Base-by-base conservation (phyloP, 2,888 invertebrate species). In the Nomada goodeniana region DNA sequence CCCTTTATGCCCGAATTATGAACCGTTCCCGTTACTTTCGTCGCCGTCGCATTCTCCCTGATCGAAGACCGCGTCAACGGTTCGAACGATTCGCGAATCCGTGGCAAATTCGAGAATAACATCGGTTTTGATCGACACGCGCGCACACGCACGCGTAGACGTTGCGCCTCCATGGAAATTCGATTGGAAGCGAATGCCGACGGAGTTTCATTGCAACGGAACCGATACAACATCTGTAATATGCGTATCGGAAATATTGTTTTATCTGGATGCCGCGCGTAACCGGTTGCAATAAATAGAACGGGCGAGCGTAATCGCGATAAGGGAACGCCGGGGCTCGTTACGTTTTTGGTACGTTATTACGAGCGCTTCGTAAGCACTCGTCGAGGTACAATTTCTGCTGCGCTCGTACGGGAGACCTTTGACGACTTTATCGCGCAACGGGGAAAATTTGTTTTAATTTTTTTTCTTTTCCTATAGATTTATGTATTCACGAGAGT, bases 191-290 rank as follows among this genome's bases (percentile, higher is more conserved):
- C n/a, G 18, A 52, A 61, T n/a, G n/a, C n/a, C n/a, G 15, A 36
- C 9, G 50, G 60, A 10, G 68, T 67, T 67, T 63, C 42, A n/a
- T 67, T 61, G 52, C 57, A 71, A 59, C 59, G 23, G 15, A 47
- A 44, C 26, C 47, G 36, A 11, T n/a, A 50, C 42, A 50, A 57
- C 42, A 52, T 57, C 53, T 36, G 68, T 57, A 63, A 82, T 82
- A 70, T 82, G 76, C 82, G 76, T 82, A 76, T 73, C 82, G 65
- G 65, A 65, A 60, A 76, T 83, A 83, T 83, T 82, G 76, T 82
- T 83, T 83, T 82, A 73, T 59, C 68, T n/a, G 26, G 18, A 18
- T 53, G 47, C 26, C 26, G 26, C 29, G 61, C 29, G 53, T 20
- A 20, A 53, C 29, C 68, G 50, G 26, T 52, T 15, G 64, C 47